Evolutionary conservation across 2,888 invertebrate genomes (phyloP).

Genomic region (Tanytarsus gracilentus): DNA sequence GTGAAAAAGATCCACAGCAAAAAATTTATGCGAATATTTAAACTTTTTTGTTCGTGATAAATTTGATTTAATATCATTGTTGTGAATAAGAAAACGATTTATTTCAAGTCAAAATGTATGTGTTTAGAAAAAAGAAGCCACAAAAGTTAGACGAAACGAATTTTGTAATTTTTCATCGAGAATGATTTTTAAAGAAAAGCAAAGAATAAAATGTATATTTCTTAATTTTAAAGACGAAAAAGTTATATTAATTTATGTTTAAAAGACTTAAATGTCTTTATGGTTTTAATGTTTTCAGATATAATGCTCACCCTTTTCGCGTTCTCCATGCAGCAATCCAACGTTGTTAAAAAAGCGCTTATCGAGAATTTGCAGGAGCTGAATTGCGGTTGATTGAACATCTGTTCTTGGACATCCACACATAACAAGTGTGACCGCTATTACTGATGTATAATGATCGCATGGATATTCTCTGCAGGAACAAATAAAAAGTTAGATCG

Average conservation of each 20-base stretch:
- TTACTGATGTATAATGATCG: conserved; percentile 94
- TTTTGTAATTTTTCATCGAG: too few species aligned
- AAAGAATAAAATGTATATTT: background rate
- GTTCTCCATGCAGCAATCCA: conserved; percentile 58
- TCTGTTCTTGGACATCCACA: conserved; percentile 87
- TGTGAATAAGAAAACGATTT: too few species aligned
- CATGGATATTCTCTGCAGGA: conserved; percentile 83
- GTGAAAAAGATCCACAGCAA: background rate
- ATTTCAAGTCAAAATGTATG: too few species aligned
- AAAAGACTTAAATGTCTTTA: background rate
- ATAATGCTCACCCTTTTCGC: conserved; percentile 59
- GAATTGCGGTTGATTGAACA: conserved; percentile 90
- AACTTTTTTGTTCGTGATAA: too few species aligned
- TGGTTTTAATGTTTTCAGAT: conserved; percentile 31
- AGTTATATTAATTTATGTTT: conserved; percentile 2
- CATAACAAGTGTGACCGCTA: conserved; percentile 94
- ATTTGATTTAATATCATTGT: too few species aligned
- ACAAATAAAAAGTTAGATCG: background rate
- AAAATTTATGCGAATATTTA: background rate
- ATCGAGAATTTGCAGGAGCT: conserved; percentile 86
- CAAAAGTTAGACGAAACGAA: too few species aligned
- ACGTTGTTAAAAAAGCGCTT: conserved; percentile 88
- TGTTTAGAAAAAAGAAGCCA: too few species aligned
- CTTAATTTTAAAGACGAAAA: background rate
- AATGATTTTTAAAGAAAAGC: too few species aligned